Evolutionary conservation across 2,113 vertebrate genomes (phyloP).

Genomic region (Elephas maximus): DNA sequence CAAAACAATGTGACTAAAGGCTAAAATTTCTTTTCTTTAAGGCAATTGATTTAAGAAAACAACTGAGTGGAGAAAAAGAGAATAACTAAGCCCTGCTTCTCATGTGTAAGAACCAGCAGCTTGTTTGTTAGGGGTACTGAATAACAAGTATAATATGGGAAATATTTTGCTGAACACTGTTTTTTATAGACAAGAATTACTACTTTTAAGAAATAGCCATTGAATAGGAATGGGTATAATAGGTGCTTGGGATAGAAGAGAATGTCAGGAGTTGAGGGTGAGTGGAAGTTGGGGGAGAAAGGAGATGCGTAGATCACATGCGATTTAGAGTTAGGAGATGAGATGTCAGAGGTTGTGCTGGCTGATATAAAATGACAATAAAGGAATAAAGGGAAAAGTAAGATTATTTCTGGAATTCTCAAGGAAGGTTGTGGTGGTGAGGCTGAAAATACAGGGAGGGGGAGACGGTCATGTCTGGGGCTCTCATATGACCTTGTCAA

Average conservation of each 20-base stretch:
- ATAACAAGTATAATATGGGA: background rate
- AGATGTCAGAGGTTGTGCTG: background rate
- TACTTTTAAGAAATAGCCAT: background rate
- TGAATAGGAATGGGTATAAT: background rate
- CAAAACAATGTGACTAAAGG: background rate
- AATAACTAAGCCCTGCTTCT: background rate
- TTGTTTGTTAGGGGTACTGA: background rate
- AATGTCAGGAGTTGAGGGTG: background rate
- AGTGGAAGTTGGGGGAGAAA: background rate
- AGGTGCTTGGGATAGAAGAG: background rate
- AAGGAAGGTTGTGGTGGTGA: background rate
- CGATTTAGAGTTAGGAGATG: background rate
- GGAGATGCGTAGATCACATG: background rate
- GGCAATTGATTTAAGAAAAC: background rate
- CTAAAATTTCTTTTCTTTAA: background rate
- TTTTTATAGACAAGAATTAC: background rate
- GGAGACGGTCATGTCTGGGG: background rate
- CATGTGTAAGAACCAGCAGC: background rate
- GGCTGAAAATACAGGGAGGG: background rate
- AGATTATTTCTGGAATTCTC: background rate
- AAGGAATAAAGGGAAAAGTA: background rate
- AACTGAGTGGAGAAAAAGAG: background rate
- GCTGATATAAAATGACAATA: background rate
- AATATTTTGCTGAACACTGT: background rate
- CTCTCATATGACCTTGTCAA: background rate